Evolutionary conservation across 2,888 invertebrate genomes (phyloP).

Genomic region (Sepiola atlantica): DNA sequence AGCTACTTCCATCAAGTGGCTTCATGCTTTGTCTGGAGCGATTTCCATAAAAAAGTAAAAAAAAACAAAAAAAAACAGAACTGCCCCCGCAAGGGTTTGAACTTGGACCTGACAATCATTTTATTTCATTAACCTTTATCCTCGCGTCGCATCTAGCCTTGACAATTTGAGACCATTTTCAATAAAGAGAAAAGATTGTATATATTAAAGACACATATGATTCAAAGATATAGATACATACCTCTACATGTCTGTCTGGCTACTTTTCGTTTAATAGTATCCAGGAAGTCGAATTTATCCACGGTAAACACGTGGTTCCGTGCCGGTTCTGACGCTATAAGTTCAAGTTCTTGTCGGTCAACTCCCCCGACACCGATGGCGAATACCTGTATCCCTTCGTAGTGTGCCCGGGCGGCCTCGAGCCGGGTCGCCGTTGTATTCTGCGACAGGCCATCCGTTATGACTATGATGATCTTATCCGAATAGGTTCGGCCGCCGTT

Average conservation of each 20-base stretch:
- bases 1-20: too few relatives aligned
- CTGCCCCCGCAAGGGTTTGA: too few relatives aligned
- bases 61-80: too few relatives aligned
- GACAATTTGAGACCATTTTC: too few relatives aligned
- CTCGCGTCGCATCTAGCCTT: too few relatives aligned
- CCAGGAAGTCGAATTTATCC: constrained; percentile 48
- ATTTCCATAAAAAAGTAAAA: too few relatives aligned
- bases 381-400: constrained; percentile 52
- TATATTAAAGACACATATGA: too few relatives aligned
- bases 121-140: too few relatives aligned
- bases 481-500: constrained; percentile 46
- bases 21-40: too few relatives aligned
- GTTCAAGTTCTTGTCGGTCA: constrained; percentile 42
- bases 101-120: too few relatives aligned
- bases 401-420: constrained; percentile 47
- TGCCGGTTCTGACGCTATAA: constrained; percentile 51
- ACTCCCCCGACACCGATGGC: constrained; percentile 54
- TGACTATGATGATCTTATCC: constrained; percentile 49
- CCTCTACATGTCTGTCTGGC: constrained; percentile 50
- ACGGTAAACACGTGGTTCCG: constrained; percentile 51
- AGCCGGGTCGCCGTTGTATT: constrained; percentile 49
- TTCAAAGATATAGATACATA: constrained; percentile 24
- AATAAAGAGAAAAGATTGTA: too few relatives aligned
- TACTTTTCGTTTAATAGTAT: constrained; percentile 48
- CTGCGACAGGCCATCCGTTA: constrained; percentile 52